Base-by-base conservation (phyloP, 2,888 invertebrate genomes). In the Prenolepis imparis region DNA sequence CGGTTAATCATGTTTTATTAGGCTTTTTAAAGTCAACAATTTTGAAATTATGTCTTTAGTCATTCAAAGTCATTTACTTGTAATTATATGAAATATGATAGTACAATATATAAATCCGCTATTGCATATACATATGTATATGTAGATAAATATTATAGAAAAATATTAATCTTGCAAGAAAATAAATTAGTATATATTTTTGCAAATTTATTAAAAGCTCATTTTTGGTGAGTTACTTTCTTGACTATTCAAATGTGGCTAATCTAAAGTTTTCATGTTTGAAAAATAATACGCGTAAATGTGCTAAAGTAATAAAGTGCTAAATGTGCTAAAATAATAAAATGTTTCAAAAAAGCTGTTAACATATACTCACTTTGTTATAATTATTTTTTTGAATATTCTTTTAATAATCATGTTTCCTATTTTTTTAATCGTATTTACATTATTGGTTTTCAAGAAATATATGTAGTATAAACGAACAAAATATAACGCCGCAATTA, bases 201-300 rank as follows among this genome's bases (percentile, higher is more conserved):
- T 21, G 28, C 39, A 55, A 24, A 72, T 57, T 72, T 57, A 72
- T 72, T 72, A 57, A 15, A 24, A 39, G 39, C 57, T 57, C 24
- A 55, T 24, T 55, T 57, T 57, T 36, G 39, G 57, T 39, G 15
- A 55, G 36, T n/a, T 36, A 21, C 57, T 72, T 57, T 57, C 39
- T 24, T 36, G 57, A 15, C 24, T 72, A 36, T 39, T 57, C 3
- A 18, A 39, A 72, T 11, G 36, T 57, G 12, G 59, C 21, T 63
- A 63, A 74, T 64, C 9, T 32, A 32, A 64, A 64, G 64, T 64
- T 64, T 64, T 64, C 32, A 64, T 32, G 64, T 44, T 74, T 18
- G 44, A 44, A 64, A 44, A 44, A 74, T 73, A 41, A 61, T 61
- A 41, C 12, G 28, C 41, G 39, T 73, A 59, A 73, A 73, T 48